phyloP scores from a whole-genome alignment of 2,888 invertebrate genomes.

The Sinhomidia bicolor region DNA sequence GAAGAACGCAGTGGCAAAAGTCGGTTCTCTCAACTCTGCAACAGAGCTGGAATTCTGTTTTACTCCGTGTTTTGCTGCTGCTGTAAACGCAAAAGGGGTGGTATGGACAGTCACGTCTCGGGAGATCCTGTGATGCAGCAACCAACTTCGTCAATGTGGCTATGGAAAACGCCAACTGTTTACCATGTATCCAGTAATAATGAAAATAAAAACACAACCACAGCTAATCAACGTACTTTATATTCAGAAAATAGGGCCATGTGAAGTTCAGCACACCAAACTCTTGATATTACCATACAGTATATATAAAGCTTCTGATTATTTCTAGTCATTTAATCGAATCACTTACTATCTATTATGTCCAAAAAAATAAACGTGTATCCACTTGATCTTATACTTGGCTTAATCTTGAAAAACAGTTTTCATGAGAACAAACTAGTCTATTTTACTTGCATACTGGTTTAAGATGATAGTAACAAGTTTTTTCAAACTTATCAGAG shows the following conservation, averaged over 20 bases:
- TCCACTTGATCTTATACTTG: too few relatives aligned
- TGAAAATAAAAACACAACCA: neutral
- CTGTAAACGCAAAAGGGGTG: constrained; percentile 1
- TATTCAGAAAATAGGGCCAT: neutral
- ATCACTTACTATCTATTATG: too few relatives aligned
- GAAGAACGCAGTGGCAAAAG: neutral
- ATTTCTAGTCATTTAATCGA: too few relatives aligned
- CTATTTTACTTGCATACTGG: too few relatives aligned
- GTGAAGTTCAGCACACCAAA: too few relatives aligned
- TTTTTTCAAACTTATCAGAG: constrained; percentile 5
- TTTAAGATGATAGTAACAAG: too few relatives aligned
- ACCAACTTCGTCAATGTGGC: neutral
- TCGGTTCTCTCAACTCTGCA: neutral
- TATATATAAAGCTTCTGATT: too few relatives aligned
- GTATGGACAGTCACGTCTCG: neutral
- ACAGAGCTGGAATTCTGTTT: neutral
- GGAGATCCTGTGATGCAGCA: neutral
- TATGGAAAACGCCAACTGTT: constrained; percentile 8
- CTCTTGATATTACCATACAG: too few relatives aligned
- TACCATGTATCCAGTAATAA: neutral
- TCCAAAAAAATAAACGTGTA: too few relatives aligned
- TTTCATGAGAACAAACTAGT: too few relatives aligned
- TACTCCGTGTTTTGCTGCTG: constrained; percentile 23
- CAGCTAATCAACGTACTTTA: neutral
- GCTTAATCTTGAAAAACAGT: too few relatives aligned